A percentile compares a stretch with the other conserved stretches of the same genome.
These are phyloP conservation scores for Myiozetetes cayanensis DNA, from an alignment of 2,113 vertebrate species.

Conservation along the genomic window DNA sequence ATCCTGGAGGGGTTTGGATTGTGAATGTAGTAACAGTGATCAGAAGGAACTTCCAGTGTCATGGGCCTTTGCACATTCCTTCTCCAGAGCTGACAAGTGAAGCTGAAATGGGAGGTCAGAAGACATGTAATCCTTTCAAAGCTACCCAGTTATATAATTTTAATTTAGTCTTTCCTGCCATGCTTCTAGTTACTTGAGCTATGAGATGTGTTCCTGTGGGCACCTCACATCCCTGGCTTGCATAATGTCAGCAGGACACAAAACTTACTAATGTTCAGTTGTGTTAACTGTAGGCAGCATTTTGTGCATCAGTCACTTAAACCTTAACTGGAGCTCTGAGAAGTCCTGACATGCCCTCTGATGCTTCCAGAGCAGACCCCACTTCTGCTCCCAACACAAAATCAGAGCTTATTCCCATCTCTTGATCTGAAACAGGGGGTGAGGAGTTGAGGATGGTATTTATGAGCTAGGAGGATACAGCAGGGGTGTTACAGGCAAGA, in stretches of 20 bases:
- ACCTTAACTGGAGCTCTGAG: background rate
- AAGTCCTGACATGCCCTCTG: background rate
- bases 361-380: background rate
- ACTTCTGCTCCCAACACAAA: background rate
- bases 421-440: background rate
- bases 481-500: background rate
- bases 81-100: background rate
- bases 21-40: background rate
- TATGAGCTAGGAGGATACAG: background rate
- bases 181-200: background rate
- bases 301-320: background rate
- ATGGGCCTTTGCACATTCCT: background rate
- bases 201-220: background rate
- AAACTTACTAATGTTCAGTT: background rate
- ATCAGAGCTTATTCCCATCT: background rate
- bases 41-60: background rate
- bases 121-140: background rate
- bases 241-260: background rate
- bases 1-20: background rate
- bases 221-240: background rate
- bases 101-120: background rate
- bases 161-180: background rate
- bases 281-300: background rate
- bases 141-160: background rate
- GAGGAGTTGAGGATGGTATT: background rate